Evolutionary conservation across 2,888 invertebrate species (phyloP).

Genomic region (Diachrysia chrysitis): DNA sequence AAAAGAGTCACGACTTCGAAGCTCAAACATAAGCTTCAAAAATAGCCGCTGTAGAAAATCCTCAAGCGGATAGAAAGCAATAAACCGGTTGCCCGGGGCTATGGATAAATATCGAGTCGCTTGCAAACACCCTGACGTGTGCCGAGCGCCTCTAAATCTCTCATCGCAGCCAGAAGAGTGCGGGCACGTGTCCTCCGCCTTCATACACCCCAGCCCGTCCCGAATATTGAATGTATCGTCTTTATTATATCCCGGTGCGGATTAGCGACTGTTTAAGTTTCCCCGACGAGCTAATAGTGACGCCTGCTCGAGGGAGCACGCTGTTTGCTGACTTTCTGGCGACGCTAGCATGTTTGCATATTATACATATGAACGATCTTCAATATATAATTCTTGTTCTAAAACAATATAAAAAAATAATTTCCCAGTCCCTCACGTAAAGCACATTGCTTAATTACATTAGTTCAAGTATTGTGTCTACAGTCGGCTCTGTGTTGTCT

Average conservation of each 20-base stretch:
- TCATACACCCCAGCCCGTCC: constrained; percentile 30
- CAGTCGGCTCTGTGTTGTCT: too few species aligned
- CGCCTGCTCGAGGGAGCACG: background rate
- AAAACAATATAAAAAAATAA: too few species aligned
- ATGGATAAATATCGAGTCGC: constrained; percentile 61
- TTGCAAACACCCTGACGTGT: constrained; percentile 46
- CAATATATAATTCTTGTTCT: too few species aligned
- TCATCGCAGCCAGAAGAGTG: constrained; percentile 43
- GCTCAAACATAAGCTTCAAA: constrained; percentile 23
- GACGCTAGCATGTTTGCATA: too few species aligned
- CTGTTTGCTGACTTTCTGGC: background rate
- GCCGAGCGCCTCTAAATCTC: constrained; percentile 50
- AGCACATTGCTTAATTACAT: too few species aligned
- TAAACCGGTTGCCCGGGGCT: constrained; percentile 69
- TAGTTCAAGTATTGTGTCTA: too few species aligned
- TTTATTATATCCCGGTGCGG: constrained; percentile 46
- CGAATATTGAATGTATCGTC: constrained; percentile 55
- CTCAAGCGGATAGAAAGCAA: constrained; percentile 61
- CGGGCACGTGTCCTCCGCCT: constrained; percentile 49
- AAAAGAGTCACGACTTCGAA: constrained; percentile 15
- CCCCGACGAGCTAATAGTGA: constrained; percentile 43
- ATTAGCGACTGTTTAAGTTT: constrained; percentile 50
- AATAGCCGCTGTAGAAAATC: constrained; percentile 33
- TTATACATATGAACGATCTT: too few species aligned
- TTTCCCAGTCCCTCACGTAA: too few species aligned